Evolutionary conservation across 2,888 invertebrate genomes (phyloP).

Genomic region (Drosophila putrida): DNA sequence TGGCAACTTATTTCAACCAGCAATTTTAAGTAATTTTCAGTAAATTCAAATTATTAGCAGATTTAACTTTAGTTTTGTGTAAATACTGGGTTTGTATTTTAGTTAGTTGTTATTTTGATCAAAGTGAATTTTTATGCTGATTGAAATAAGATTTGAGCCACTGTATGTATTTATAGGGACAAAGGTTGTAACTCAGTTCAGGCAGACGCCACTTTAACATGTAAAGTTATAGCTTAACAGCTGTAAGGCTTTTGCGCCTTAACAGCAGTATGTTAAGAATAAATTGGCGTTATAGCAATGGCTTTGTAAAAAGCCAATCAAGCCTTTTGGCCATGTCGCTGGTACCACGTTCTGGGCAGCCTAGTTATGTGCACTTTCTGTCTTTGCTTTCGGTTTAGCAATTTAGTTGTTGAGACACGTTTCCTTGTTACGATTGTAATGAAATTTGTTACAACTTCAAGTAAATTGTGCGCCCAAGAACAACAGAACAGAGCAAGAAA

Average conservation of each 20-base stretch:
- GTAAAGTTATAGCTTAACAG: conserved; percentile 24
- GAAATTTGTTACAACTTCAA: conserved; percentile 78
- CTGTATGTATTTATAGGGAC: too few species aligned
- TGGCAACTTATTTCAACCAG: too few species aligned
- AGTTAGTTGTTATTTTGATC: too few species aligned
- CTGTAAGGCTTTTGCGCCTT: conserved; percentile 4
- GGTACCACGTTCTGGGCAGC: conserved; percentile 20
- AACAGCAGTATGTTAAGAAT: conserved; percentile 36
- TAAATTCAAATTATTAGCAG: too few species aligned
- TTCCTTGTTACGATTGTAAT: conserved; percentile 80
- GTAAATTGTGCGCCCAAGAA: conserved; percentile 63
- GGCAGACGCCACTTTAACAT: conserved; percentile 28
- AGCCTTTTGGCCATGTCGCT: conserved; percentile 51
- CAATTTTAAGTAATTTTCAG: too few species aligned
- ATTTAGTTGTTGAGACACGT: conserved; percentile 79
- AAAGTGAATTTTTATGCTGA: too few species aligned
- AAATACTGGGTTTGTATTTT: too few species aligned
- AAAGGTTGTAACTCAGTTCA: neutral
- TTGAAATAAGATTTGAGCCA: too few species aligned
- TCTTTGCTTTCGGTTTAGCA: conserved; percentile 63
- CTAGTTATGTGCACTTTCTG: conserved; percentile 60
- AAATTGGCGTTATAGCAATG: conserved; percentile 7
- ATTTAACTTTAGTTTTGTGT: too few species aligned
- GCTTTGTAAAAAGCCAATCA: conserved; percentile 64
- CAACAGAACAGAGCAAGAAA: conserved; percentile 1